Evolutionary conservation across 2,113 vertebrate genomes (phyloP), one percentile per base, ranked within the genome.

Genomic region (Sinocyclocheilus maitianheensis): DNA sequence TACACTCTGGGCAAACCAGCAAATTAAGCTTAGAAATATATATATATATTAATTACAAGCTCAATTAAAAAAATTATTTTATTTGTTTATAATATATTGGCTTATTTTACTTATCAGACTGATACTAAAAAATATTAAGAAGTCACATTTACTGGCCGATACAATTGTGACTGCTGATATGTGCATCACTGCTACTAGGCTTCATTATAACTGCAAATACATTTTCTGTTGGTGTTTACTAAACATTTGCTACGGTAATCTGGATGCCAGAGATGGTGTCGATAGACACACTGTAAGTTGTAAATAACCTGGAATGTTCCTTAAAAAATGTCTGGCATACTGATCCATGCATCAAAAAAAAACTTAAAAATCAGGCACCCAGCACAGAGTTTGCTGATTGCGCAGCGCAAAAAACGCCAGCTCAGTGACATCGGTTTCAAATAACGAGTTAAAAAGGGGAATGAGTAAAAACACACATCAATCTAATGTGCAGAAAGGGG

Each of bases 381-480:
- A 48, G 1, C 43, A 46, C 1, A 46, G 81, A 37, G 24, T 77
- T 53, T 63, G 72, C 75, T 79, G 40, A 81, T 34, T 63, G 30
- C 67, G 24, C 34, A 63, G 30, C 67, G 24, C 34, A 63, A 75
- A 65, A 84, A 86, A 65, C 6, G 16, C 58, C 26, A 20, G 40
- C 9, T 43, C 43, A 46, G 43, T 72, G 71, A 84, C 82, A 89
- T 84, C 85, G 84, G 85, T 76, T 84, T 84, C 77, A 67, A 74
- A 89, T 84, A 18, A 84, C 5, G 16, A 81, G 58, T 22, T 51
- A 51, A 74, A 86, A 63, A 53, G 43, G 22, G 58, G 46, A 51
- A 26, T 12, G 3, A 81, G 18, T 53, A 67, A 75, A 89, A 63
- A 34, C 78, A 74, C 78, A 55, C 83, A 87, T 81, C 60, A 85